Evolutionary conservation across 2,113 vertebrate genomes (phyloP).

Genomic region (Mesocricetus auratus): DNA sequence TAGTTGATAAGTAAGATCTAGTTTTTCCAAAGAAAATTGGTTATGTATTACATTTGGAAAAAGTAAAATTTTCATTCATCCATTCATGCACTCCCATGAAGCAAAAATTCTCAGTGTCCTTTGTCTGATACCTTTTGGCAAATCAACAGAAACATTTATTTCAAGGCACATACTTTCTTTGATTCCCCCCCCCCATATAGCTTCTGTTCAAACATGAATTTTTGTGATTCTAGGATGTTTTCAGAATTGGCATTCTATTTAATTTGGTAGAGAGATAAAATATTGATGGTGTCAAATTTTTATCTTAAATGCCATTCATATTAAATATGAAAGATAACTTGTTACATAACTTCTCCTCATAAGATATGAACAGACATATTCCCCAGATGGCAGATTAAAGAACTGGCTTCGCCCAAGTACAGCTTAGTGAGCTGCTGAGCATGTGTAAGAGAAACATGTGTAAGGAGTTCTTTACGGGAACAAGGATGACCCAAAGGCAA

Average conservation of each 20-base stretch:
- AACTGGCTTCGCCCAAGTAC: neutral
- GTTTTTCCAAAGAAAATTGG: neutral
- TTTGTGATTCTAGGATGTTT: neutral
- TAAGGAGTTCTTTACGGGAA: neutral
- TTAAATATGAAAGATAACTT: neutral
- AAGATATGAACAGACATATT: neutral
- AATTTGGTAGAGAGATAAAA: neutral
- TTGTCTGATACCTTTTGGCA: slow-evolving; percentile 6
- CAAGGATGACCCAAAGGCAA: neutral
- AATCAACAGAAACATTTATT: neutral
- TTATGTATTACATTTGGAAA: slow-evolving; percentile 49
- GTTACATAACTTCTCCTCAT: neutral
- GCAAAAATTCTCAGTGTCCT: neutral
- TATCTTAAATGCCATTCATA: neutral
- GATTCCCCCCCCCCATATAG: neutral
- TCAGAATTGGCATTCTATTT: neutral
- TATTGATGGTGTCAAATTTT: neutral
- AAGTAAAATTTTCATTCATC: slow-evolving; percentile 19
- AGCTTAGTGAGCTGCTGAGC: neutral
- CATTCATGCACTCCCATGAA: neutral
- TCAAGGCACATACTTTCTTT: neutral
- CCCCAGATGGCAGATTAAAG: neutral
- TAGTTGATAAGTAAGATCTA: neutral
- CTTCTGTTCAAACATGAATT: slow-evolving; percentile 26
- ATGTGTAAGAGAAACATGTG: too few species aligned